Percentiles rank a stretch among this genome's conserved stretches.
phyloP scores from a whole-genome alignment of 2,797 vertebrate species.

The Acipenser oxyrinchus region DNA sequence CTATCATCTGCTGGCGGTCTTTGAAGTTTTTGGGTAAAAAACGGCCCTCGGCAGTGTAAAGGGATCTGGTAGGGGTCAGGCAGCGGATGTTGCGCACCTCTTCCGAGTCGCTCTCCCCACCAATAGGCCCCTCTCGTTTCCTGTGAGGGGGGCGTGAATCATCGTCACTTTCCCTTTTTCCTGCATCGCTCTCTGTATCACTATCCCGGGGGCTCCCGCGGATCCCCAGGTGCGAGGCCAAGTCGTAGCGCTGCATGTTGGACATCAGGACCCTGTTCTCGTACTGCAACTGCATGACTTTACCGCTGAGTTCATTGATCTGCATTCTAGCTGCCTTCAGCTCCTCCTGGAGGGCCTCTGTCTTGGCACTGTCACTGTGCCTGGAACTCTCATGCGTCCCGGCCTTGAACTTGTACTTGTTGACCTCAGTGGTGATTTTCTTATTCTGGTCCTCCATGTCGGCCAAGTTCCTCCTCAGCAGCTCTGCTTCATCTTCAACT shows the following conservation, averaged over 20 bases:
- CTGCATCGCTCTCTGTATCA: constrained; percentile 87
- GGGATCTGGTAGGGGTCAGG: constrained; percentile 86
- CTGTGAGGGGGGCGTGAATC: constrained; percentile 86
- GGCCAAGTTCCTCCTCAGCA: constrained; percentile 85
- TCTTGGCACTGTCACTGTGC: constrained; percentile 76
- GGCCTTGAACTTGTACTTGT: constrained; percentile 92
- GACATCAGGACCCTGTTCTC: constrained; percentile 95
- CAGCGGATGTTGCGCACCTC: constrained; percentile 92
- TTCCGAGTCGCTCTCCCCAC: constrained; percentile 93
- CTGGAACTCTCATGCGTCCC: constrained; percentile 80
- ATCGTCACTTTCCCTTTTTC: constrained; percentile 83
- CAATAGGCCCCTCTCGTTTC: constrained; percentile 90
- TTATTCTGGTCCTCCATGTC: constrained; percentile 95
- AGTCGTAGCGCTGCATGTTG: constrained; percentile 97
- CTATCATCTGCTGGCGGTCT: constrained; percentile 94
- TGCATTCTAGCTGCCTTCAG: constrained; percentile 89
- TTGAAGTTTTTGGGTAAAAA: constrained; percentile 85
- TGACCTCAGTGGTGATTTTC: constrained; percentile 83
- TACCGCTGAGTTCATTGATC: constrained; percentile 94
- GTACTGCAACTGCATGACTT: constrained; percentile 97
- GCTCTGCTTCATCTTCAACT: constrained; percentile 93
- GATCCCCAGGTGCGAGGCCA: constrained; percentile 91
- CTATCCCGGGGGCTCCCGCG: constrained; percentile 88
- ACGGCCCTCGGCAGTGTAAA: constrained; percentile 80
- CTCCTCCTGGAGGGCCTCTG: constrained; percentile 87